phyloP scores from a whole-genome alignment of 2,113 vertebrate genomes.

The Pogona vitticeps region DNA sequence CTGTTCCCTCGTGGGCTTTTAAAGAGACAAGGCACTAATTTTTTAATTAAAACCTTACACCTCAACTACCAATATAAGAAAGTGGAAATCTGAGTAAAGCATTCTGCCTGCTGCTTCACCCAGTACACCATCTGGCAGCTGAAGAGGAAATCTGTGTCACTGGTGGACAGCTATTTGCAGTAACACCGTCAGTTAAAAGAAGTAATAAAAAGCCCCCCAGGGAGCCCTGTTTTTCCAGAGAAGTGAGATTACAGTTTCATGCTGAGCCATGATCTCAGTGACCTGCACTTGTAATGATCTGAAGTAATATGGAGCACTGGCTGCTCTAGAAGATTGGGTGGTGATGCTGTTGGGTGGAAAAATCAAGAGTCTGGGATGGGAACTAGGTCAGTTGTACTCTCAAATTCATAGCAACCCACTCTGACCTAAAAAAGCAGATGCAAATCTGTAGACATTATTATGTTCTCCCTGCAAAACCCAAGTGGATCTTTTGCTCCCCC shows the following conservation, averaged over 20 bases:
- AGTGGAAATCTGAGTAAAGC: not conserved
- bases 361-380: conserved; percentile 19
- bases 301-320: not conserved
- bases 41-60: not conserved
- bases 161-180: not conserved
- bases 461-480: not conserved
- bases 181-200: not conserved
- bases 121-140: not conserved
- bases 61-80: too few relatives aligned
- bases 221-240: not conserved
- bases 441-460: not conserved
- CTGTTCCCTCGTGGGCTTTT: not conserved
- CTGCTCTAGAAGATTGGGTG: not conserved
- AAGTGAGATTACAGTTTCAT: not conserved
- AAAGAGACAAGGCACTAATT: not conserved
- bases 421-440: conserved; percentile 26
- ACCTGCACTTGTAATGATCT: not conserved
- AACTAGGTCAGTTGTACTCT: conserved; percentile 7
- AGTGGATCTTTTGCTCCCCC: not conserved
- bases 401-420: not conserved
- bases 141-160: not conserved
- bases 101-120: not conserved
- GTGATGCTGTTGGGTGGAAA: not conserved
- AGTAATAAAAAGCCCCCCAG: not conserved
- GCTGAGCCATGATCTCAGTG: conserved; percentile 10